Conservation (phyloP, 2,113 vertebrate species). For the Zosterops hypoxanthus region DNA sequence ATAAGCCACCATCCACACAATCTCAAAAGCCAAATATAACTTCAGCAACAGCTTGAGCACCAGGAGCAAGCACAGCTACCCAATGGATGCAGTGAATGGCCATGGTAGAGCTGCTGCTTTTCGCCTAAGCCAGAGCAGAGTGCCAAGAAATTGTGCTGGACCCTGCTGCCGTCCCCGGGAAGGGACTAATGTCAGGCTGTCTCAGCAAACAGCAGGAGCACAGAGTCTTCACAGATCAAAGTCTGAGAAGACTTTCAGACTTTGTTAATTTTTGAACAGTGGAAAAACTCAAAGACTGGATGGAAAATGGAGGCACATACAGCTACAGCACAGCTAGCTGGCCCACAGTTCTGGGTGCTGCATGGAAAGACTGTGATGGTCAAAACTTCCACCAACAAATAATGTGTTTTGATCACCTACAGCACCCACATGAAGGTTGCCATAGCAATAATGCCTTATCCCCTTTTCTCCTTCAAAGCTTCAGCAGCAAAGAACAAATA, state of each 20-base stretch:
- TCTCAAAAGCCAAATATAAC: background rate
- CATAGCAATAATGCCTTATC: background rate
- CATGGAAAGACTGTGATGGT: background rate
- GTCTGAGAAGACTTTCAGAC: background rate
- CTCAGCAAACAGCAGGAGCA: background rate
- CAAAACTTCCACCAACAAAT: background rate
- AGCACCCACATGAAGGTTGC: background rate
- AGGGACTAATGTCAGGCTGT: background rate
- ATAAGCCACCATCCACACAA: background rate
- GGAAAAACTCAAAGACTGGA: background rate
- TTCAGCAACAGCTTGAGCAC: background rate
- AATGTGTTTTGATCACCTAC: background rate
- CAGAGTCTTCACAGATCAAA: background rate
- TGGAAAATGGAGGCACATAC: background rate
- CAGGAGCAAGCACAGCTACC: background rate
- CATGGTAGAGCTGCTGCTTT: background rate
- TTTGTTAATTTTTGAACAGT: background rate
- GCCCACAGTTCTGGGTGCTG: background rate
- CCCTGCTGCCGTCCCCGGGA: accelerated
- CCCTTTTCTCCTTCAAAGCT: background rate
- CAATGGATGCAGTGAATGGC: accelerated
- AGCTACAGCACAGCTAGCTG: background rate
- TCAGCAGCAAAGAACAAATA: background rate
- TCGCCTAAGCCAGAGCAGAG: background rate
- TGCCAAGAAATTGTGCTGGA: background rate